Evolutionary conservation across 2,113 vertebrate species (phyloP).

Genomic region (Aspidoscelis tigris): DNA sequence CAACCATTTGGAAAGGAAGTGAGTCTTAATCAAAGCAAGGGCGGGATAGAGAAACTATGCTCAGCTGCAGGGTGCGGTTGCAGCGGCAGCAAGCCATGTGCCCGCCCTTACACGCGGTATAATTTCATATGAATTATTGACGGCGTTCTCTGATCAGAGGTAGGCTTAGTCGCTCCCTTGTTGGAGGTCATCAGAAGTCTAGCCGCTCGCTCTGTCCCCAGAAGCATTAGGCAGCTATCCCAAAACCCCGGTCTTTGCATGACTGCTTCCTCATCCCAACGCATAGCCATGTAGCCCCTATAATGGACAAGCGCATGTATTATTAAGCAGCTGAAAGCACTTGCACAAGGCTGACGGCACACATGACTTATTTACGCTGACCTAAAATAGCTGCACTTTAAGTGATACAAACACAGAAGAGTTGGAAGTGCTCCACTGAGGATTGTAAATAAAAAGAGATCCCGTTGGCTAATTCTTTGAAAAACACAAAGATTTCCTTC

Average conservation of each 20-base stretch:
- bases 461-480: conserved; percentile 65
- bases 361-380: conserved; percentile 78
- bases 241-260: conserved; percentile 65
- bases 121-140: conserved; percentile 66
- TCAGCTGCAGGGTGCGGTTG: conserved; percentile 34
- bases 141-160: conserved; percentile 45
- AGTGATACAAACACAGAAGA: conserved; percentile 76
- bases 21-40: neutral
- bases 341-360: conserved; percentile 73
- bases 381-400: conserved; percentile 80
- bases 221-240: conserved; percentile 65
- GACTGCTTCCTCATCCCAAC: conserved; percentile 67
- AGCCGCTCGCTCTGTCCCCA: conserved; percentile 43
- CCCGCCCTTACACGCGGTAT: conserved; percentile 38
- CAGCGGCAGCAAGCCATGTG: conserved; percentile 32
- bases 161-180: conserved; percentile 65
- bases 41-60: conserved; percentile 17
- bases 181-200: conserved; percentile 58
- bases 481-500: too few species aligned
- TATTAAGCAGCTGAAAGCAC: conserved; percentile 80
- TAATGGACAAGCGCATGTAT: conserved; percentile 84
- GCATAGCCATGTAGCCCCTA: conserved; percentile 69
- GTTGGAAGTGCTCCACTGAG: conserved; percentile 73
- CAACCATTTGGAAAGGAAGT: neutral
- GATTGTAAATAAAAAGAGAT: conserved; percentile 65